Evolutionary conservation across 2,113 vertebrate species (phyloP), one percentile per base, ranked within the genome.

Genomic region (Bambusicola thoracicus): DNA sequence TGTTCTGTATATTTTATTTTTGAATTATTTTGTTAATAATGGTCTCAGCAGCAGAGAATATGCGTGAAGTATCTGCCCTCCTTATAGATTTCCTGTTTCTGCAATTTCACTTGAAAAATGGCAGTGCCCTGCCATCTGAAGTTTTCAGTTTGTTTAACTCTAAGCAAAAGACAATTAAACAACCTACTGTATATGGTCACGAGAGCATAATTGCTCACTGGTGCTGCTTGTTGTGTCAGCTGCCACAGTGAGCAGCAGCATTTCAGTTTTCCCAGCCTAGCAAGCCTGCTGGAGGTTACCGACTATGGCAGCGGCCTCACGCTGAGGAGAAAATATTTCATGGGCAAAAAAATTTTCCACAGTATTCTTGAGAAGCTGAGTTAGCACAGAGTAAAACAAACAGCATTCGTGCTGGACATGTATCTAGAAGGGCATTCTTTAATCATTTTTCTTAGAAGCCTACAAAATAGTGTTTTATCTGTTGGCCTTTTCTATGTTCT

Each of bases 51-150:
- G 93, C 79, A 83, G 27, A 96, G 79, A 87, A 87, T 88, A 85
- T 2, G 21, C 38, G 85, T 84, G 78, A 94, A 94, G 76, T 94
- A 85, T 82, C 73, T 70, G 70, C 67, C 79, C 77, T 80, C 73
- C 79, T 91, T 93, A 96, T 94, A 93, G 93, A 95, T 95, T 95
- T 95, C 77, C 93, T 91, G 82, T 92, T 97, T 56, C 78, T 90
- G 80, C 73, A 90, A 34, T 89, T 91, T 73, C 89, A 11, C 55
- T 85, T 94, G 92, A 96, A 95, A 97, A 97, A 97, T 89, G 55
- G 95, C 72, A 89, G 24, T 55, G 81, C 76, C 61, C 62, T 86
- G 58, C 94, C 91, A 90, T 59, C 68, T 77, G 87, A 91, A 94
- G 81, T 58, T 92, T 85, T 92, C 67, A 55, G 88, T 91, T 95